A percentile compares a stretch with the other conserved stretches of the same genome.
phyloP scores from a whole-genome alignment of 2,113 vertebrate genomes.

The Smithornis capensis region DNA sequence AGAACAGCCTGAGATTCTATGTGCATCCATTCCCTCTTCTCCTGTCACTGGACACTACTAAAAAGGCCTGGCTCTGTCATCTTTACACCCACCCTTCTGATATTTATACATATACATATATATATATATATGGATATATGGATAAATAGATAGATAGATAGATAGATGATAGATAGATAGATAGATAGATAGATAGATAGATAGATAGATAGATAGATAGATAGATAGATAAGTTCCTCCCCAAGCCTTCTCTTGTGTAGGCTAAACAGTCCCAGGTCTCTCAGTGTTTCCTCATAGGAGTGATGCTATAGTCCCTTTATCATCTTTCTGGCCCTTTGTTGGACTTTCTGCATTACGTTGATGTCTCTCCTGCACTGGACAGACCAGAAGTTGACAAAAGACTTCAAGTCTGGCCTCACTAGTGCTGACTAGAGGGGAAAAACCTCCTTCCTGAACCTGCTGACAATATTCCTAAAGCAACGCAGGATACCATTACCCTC shows the following conservation, averaged over 20 bases:
- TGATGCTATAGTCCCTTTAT: background rate
- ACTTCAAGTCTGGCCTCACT: background rate
- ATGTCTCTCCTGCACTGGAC: background rate
- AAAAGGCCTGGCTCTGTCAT: background rate
- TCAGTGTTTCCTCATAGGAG: background rate
- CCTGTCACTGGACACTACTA: background rate
- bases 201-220: no score
- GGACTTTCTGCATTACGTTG: background rate
- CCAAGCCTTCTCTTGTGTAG: background rate
- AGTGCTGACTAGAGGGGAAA: background rate
- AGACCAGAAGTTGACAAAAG: background rate
- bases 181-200: no score
- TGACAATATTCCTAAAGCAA: background rate
- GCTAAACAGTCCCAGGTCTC: background rate
- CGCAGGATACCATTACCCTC: background rate
- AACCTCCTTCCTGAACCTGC: background rate
- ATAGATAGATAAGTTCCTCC: no score
- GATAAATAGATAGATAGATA: no score
- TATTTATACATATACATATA: background rate
- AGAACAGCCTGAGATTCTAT: background rate
- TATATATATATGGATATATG: no score
- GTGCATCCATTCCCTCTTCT: background rate
- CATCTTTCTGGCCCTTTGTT: background rate
- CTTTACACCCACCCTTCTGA: background rate
- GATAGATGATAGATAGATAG: no score